phyloP scores from a whole-genome alignment of 2,113 vertebrate genomes.

The Leucopsar rothschildi region DNA sequence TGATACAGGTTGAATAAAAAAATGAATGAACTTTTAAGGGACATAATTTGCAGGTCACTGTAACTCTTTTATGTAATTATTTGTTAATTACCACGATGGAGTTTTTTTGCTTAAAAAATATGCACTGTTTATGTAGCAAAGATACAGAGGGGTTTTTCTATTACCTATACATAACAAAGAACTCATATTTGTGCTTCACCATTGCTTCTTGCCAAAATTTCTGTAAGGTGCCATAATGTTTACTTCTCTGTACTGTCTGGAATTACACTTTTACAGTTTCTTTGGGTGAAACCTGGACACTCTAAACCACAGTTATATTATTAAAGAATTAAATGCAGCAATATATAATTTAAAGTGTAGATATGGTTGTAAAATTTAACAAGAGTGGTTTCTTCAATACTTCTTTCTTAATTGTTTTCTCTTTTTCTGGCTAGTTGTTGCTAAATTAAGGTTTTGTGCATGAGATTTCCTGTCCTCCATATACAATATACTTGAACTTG shows the following conservation, averaged over 20 bases:
- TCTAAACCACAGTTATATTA: neutral
- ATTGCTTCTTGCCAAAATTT: neutral
- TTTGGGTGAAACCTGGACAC: neutral
- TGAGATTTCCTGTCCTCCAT: neutral
- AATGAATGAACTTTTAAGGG: neutral
- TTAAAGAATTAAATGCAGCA: neutral
- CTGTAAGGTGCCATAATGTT: neutral
- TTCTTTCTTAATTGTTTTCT: neutral
- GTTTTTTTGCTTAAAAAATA: neutral
- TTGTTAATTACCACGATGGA: neutral
- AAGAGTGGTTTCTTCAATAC: neutral
- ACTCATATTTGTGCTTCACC: neutral
- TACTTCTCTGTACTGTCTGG: neutral
- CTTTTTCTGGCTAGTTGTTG: neutral
- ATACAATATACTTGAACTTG: neutral
- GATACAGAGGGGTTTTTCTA: neutral
- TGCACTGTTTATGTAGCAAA: neutral
- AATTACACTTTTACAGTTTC: neutral
- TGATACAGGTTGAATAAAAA: neutral
- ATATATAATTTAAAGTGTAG: neutral
- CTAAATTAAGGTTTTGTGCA: neutral
- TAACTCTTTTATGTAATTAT: neutral
- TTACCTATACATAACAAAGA: neutral
- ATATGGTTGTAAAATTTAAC: neutral
- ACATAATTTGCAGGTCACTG: neutral